A percentile compares a stretch with the other conserved stretches of the same genome.
Evolutionary conservation across 2,797 vertebrate species (phyloP).

Genomic region (Scyliorhinus canicula): DNA sequence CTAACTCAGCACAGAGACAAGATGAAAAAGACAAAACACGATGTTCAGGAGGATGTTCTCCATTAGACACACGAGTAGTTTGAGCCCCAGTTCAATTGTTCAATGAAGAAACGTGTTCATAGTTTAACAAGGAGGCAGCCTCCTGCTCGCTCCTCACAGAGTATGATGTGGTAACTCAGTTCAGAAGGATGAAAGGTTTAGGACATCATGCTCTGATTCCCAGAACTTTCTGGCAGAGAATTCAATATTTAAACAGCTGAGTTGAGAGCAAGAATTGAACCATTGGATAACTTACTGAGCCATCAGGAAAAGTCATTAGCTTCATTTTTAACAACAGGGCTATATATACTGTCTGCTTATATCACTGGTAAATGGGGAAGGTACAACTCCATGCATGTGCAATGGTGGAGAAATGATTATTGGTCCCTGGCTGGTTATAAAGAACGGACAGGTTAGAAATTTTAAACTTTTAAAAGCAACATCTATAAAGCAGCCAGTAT

Average conservation of each 20-base stretch:
- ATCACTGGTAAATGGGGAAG: not conserved
- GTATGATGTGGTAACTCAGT: not conserved
- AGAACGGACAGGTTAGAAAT: not conserved
- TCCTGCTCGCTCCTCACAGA: not conserved
- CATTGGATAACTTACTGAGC: not conserved
- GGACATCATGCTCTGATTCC: not conserved
- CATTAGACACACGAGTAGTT: not conserved
- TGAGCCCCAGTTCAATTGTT: not conserved
- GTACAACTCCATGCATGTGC: not conserved
- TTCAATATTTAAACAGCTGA: not conserved
- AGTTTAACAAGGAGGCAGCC: not conserved
- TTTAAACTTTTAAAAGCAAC: constrained; percentile 4
- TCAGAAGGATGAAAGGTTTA: not conserved
- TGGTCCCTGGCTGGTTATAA: not conserved
- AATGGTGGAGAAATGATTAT: not conserved
- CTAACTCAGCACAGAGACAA: not conserved
- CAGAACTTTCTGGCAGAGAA: not conserved
- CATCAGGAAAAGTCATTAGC: not conserved
- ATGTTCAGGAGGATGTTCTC: not conserved
- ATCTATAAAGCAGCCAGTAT: not conserved
- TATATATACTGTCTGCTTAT: not conserved
- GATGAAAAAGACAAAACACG: not conserved
- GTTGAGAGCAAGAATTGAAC: not conserved
- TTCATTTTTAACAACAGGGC: not conserved
- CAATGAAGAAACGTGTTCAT: not conserved